phyloP scores from a whole-genome alignment of 2,888 invertebrate species.

The Zhuqinia jingwanae region DNA sequence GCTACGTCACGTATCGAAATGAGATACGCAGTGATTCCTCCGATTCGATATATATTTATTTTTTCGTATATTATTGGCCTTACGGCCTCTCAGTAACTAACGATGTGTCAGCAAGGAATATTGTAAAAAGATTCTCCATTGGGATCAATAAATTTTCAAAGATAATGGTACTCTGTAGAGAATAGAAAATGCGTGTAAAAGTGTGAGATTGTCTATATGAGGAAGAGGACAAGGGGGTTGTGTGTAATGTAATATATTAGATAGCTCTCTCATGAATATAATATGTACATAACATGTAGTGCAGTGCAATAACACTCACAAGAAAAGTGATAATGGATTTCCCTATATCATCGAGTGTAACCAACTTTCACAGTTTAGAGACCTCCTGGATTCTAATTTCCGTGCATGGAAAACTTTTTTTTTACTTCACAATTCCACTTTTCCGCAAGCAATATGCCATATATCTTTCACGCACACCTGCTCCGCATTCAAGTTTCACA shows the following conservation, averaged over 20 bases:
- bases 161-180: slow-evolving; percentile 59
- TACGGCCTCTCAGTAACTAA: slow-evolving; percentile 64
- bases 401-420: slow-evolving; percentile 63
- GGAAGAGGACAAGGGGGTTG: not conserved
- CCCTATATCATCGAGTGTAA: slow-evolving; percentile 54
- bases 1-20: not conserved
- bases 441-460: slow-evolving; percentile 72
- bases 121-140: slow-evolving; percentile 57
- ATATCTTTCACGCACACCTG: slow-evolving; percentile 73
- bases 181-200: slow-evolving; percentile 62
- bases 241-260: not conserved
- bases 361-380: slow-evolving; percentile 62
- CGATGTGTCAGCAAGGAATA: slow-evolving; percentile 69
- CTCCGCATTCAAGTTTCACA: slow-evolving; percentile 71
- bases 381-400: slow-evolving; percentile 65
- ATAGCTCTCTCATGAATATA: slow-evolving; percentile 38
- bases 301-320: slow-evolving; percentile 61
- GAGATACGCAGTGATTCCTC: not conserved
- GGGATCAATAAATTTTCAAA: slow-evolving; percentile 72
- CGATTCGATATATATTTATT: not conserved
- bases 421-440: slow-evolving; percentile 69
- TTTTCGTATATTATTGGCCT: slow-evolving; percentile 57
- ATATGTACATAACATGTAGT: slow-evolving; percentile 43
- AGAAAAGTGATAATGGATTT: slow-evolving; percentile 71
- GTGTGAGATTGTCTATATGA: slow-evolving; percentile 40